These are phyloP conservation scores for Sciurus carolinensis DNA, from an alignment of 2,797 vertebrate genomes.

Conservation along the genomic window DNA sequence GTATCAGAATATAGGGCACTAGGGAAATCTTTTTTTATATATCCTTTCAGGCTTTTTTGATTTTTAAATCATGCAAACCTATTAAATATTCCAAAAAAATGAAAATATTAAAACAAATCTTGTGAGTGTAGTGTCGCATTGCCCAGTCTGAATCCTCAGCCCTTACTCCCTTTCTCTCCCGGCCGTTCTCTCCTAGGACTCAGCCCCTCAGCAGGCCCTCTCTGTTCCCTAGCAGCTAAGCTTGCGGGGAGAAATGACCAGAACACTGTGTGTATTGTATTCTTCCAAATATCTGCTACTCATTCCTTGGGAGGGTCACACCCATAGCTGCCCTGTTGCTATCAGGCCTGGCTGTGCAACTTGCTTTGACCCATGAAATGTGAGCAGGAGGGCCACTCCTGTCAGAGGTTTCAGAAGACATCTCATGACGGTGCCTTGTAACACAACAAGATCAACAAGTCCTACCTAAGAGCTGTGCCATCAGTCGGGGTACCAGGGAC, in stretches of 20 bases:
- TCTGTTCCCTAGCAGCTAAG: background rate
- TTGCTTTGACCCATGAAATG: background rate
- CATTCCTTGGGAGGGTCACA: background rate
- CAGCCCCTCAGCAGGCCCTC: background rate
- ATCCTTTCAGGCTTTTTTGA: background rate
- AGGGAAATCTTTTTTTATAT: background rate
- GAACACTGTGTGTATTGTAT: rapidly evolving
- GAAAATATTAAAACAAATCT: background rate
- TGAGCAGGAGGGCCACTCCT: background rate
- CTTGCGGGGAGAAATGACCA: background rate
- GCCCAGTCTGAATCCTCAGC: background rate
- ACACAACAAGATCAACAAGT: background rate
- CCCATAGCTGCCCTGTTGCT: background rate
- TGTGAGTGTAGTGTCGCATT: background rate
- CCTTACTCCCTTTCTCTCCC: background rate
- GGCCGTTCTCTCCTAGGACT: background rate
- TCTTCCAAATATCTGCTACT: background rate
- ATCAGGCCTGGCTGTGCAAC: background rate
- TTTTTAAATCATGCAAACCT: background rate
- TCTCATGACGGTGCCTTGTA: background rate
- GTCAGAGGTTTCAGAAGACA: background rate
- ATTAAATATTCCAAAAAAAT: slow-evolving; percentile 2
- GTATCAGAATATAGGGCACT: background rate
- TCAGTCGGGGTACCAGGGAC: background rate
- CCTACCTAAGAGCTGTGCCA: background rate